Conservation (phyloP, 2,888 invertebrate genomes). For the Tribolium freemani region DNA sequence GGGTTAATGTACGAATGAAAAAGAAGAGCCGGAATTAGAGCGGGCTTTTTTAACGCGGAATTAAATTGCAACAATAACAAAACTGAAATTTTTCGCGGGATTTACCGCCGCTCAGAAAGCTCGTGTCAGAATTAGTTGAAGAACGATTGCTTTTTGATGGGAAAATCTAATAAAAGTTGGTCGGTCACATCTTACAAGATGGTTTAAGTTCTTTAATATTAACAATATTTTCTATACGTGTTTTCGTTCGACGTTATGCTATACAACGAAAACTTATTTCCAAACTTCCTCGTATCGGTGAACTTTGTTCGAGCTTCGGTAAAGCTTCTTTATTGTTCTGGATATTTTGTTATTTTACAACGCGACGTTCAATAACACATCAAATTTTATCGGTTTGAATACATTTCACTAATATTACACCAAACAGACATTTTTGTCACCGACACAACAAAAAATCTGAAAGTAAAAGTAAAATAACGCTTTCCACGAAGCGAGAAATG, state of each 20-base stretch:
- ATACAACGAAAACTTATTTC: slow-evolving; percentile 32
- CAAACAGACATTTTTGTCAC: neutral
- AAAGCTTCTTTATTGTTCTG: slow-evolving; percentile 39
- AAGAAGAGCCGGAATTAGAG: neutral
- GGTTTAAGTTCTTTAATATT: slow-evolving; percentile 42
- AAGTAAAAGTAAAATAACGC: neutral
- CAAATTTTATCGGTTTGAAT: slow-evolving; percentile 29
- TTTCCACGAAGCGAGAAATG: neutral
- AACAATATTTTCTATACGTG: slow-evolving; percentile 43
- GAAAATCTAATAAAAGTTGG: slow-evolving; percentile 41
- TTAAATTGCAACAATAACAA: slow-evolving; percentile 9
- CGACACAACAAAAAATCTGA: neutral
- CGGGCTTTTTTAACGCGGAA: slow-evolving; percentile 2
- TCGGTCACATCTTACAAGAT: slow-evolving; percentile 35
- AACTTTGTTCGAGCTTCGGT: slow-evolving; percentile 33
- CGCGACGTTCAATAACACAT: slow-evolving; percentile 29
- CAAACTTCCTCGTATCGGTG: slow-evolving; percentile 31
- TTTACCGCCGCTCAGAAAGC: neutral
- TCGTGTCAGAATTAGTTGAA: neutral
- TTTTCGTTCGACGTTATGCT: slow-evolving; percentile 8
- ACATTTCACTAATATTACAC: slow-evolving; percentile 7
- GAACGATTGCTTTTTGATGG: slow-evolving; percentile 12
- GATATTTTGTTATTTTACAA: slow-evolving; percentile 40
- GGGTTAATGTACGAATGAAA: slow-evolving; percentile 49
- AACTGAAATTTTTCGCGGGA: neutral